phyloP scores from a whole-genome alignment of 1,140 invertebrate genomes.

The Tetragonula clypearis region DNA sequence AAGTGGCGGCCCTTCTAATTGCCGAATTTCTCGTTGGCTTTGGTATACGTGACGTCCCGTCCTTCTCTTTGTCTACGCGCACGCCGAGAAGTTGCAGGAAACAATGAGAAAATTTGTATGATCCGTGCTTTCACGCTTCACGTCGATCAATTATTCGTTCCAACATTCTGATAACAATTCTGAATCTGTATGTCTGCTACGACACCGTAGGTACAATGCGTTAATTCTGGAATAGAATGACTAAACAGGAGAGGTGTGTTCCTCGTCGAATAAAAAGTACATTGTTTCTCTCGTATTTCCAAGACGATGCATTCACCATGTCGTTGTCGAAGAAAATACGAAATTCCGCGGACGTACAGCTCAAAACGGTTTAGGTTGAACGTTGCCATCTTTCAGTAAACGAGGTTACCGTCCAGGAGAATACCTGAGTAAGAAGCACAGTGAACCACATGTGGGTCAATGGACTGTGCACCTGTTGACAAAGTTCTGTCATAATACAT shows the following conservation, averaged over 20 bases:
- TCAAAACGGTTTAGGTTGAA: no score
- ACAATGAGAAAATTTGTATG: not conserved
- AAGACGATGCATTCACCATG: no score
- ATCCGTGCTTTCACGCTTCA: not conserved
- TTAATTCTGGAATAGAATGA: no score
- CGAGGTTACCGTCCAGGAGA: no score
- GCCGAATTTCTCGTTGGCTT: not conserved
- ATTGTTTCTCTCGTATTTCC: no score
- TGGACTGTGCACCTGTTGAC: not conserved
- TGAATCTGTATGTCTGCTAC: not conserved
- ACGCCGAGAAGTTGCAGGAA: not conserved
- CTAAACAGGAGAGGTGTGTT: no score
- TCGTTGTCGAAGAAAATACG: no score
- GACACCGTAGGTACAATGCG: no score
- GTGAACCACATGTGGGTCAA: not conserved
- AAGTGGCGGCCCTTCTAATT: constrained; percentile 9
- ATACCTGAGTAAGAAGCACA: not conserved
- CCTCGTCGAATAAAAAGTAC: no score
- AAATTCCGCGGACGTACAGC: no score
- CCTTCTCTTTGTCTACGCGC: not conserved
- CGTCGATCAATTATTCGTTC: not conserved
- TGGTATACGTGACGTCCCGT: not conserved
- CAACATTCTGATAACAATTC: not conserved
- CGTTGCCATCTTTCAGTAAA: no score
- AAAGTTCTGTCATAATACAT: not conserved